Percentiles rank a stretch among this genome's conserved stretches.
phyloP scores from a whole-genome alignment of 1,140 invertebrate genomes.

The Phenacoccus solenopsis region DNA sequence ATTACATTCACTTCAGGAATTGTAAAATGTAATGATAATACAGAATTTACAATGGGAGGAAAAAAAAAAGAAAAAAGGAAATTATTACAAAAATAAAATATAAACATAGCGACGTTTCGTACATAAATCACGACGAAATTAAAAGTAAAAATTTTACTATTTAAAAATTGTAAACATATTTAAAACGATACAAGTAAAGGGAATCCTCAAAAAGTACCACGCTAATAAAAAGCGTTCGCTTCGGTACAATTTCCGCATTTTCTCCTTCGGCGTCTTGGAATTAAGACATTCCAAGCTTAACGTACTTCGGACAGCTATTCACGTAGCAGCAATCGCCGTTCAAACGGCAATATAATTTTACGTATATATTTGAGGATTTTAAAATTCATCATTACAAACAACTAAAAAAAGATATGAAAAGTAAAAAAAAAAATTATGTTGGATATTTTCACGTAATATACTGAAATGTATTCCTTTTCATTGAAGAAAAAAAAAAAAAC shows the following conservation, averaged over 20 bases:
- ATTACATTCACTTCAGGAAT: neutral
- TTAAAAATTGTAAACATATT: neutral
- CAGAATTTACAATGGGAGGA: neutral
- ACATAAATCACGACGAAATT: neutral
- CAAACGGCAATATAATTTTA: too few species aligned
- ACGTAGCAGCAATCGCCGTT: too few species aligned
- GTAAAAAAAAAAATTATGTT: neutral
- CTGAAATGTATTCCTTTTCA: too few species aligned
- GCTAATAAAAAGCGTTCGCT: too few species aligned
- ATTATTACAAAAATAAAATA: neutral
- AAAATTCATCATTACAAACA: neutral
- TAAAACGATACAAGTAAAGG: neutral
- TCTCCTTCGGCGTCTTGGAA: too few species aligned
- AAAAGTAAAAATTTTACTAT: neutral
- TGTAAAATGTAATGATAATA: neutral
- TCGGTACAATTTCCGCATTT: too few species aligned
- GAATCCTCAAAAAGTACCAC: neutral
- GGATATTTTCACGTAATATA: too few species aligned
- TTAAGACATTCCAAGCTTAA: too few species aligned
- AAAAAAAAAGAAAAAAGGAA: neutral
- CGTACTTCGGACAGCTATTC: too few species aligned
- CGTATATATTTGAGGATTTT: too few species aligned
- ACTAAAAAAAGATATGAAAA: neutral
- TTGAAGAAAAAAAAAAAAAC: neutral
- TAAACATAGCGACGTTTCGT: neutral